Percentiles rank a stretch among this genome's conserved stretches.
Conservation (phyloP, 2,797 vertebrate genomes). For the Ceryle rudis region DNA sequence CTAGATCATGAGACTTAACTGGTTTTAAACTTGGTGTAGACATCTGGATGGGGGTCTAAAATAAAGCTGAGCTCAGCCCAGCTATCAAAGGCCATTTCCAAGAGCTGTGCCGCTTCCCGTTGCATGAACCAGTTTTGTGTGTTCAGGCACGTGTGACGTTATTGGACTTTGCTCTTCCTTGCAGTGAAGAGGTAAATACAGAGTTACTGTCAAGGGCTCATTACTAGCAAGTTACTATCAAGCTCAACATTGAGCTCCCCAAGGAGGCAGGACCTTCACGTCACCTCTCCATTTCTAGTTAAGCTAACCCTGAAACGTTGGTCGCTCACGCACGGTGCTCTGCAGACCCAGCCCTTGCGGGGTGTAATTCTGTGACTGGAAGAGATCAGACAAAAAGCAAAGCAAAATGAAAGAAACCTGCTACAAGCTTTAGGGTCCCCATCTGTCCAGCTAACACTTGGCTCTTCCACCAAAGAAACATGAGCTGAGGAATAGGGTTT, state of each 20-base stretch:
- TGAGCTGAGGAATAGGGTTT: constrained; percentile 38
- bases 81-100: not conserved
- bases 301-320: not conserved
- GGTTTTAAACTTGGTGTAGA: not conserved
- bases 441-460: constrained; percentile 12
- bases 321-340: not conserved
- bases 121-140: not conserved
- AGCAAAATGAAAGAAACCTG: not conserved
- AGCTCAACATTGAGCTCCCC: not conserved
- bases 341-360: not conserved
- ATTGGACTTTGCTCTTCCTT: not conserved
- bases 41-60: not conserved
- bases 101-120: not conserved
- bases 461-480: constrained; percentile 22
- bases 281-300: not conserved
- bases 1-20: not conserved
- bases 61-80: not conserved
- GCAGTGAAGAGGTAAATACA: not conserved
- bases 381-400: not conserved
- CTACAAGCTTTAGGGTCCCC: not conserved
- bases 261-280: not conserved
- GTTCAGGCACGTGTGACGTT: not conserved
- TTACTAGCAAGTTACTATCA: no score
- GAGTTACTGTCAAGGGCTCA: not conserved
- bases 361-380: not conserved